Percentiles rank a stretch among this genome's conserved stretches.
These are phyloP conservation scores for Eriocheir sinensis DNA, from an alignment of 1,140 invertebrate genomes.

Conservation along the genomic window DNA sequence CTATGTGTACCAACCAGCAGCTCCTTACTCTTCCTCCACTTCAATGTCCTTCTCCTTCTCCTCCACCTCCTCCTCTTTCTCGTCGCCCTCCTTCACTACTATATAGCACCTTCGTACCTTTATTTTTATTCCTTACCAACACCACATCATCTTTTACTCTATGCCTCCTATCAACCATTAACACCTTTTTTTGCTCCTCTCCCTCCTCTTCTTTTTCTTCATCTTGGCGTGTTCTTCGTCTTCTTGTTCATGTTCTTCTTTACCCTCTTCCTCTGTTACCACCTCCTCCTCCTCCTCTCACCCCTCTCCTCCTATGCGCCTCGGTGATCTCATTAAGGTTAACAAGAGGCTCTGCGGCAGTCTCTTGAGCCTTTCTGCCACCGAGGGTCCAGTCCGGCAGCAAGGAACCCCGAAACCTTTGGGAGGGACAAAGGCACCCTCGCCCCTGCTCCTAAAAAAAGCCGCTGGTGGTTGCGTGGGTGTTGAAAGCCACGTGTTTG, in stretches of 20 bases:
- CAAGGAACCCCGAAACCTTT: not conserved
- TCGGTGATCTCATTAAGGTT: constrained; percentile 39
- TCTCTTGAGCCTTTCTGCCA: not conserved
- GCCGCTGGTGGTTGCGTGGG: too few species aligned
- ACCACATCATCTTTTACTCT: not conserved
- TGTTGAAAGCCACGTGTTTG: too few species aligned
- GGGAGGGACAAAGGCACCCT: not conserved
- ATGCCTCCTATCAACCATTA: not conserved
- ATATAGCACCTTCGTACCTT: not conserved
- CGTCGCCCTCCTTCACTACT: not conserved
- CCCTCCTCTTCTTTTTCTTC: not conserved
- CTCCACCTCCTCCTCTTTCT: not conserved
- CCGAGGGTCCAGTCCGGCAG: not conserved
- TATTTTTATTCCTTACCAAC: not conserved
- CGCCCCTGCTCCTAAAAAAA: too few species aligned
- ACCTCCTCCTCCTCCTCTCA: not conserved
- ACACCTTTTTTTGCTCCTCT: not conserved
- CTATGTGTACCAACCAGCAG: too few species aligned
- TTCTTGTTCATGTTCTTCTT: not conserved
- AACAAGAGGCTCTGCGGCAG: not conserved
- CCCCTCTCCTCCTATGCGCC: not conserved
- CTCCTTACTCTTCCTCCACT: too few species aligned
- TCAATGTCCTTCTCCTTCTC: not conserved
- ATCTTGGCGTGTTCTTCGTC: not conserved
- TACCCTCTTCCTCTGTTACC: not conserved